Conservation (phyloP, 2,888 invertebrate genomes). For the Argyresthia goedartella region DNA sequence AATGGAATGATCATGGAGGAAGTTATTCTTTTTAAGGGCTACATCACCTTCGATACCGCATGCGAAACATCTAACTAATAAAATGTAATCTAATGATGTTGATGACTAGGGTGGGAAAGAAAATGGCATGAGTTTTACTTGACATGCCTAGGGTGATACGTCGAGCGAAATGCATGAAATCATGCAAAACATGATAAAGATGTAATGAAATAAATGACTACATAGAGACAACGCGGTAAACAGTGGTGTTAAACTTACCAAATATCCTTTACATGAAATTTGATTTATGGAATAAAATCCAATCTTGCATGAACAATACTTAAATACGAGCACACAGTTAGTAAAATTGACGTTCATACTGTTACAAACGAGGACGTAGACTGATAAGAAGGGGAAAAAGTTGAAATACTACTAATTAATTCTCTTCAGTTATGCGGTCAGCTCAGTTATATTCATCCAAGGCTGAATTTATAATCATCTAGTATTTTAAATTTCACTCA, state of each 20-base stretch:
- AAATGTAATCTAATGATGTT: conserved; percentile 9
- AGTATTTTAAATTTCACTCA: too few species aligned
- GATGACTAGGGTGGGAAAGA: too few species aligned
- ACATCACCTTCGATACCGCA: conserved; percentile 26
- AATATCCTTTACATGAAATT: background rate
- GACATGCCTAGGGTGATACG: conserved; percentile 26
- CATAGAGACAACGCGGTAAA: conserved; percentile 15
- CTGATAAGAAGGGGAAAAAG: too few species aligned
- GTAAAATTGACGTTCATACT: too few species aligned
- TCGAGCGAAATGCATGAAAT: conserved; percentile 17
- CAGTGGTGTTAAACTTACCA: background rate
- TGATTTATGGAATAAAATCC: background rate
- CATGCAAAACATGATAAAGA: conserved; percentile 27
- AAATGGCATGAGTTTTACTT: conserved; percentile 17
- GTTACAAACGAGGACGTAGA: too few species aligned
- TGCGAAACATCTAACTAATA: conserved; percentile 23
- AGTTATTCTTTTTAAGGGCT: conserved; percentile 19
- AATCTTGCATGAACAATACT: background rate
- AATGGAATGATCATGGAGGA: conserved; percentile 23
- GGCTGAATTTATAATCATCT: too few species aligned
- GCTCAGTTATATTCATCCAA: too few species aligned
- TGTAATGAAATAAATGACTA: too few species aligned
- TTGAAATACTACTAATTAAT: too few species aligned
- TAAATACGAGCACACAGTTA: too few species aligned
- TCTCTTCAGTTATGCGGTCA: too few species aligned